A percentile compares a stretch with the other conserved stretches of the same genome.
Conservation (phyloP, 2,797 vertebrate genomes). For the Aplochiton taeniatus region DNA sequence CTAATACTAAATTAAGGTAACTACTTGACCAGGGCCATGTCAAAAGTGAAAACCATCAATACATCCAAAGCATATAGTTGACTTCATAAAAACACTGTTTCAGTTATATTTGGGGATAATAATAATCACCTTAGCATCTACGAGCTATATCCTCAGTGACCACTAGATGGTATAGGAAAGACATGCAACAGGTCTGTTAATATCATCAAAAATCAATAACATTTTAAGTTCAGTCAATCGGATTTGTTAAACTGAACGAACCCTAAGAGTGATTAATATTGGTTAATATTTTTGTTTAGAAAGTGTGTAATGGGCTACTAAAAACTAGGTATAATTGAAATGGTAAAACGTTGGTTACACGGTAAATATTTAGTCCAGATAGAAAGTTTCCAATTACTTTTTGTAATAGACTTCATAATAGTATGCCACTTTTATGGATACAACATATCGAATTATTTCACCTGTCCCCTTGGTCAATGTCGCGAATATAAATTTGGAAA, state of each 20-base stretch:
- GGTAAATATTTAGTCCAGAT: too few relatives aligned
- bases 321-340: background rate
- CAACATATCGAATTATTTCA: too few relatives aligned
- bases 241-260: background rate
- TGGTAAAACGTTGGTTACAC: background rate
- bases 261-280: background rate
- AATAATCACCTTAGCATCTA: background rate
- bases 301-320: background rate
- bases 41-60: too few relatives aligned
- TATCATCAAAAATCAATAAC: conserved; percentile 3
- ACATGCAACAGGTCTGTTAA: conserved; percentile 33
- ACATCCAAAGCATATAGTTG: background rate
- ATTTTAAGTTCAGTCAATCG: background rate
- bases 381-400: too few relatives aligned
- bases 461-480: too few relatives aligned
- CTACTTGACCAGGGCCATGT: background rate
- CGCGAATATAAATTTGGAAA: too few relatives aligned
- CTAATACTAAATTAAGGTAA: background rate
- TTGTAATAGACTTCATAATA: too few relatives aligned
- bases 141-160: conserved; percentile 44
- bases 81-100: background rate
- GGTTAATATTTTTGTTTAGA: background rate
- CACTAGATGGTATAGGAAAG: conserved; percentile 71
- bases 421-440: too few relatives aligned
- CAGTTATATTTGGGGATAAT: background rate